phyloP scores from a whole-genome alignment of 2,888 invertebrate genomes.

The Galerucella calmariensis region DNA sequence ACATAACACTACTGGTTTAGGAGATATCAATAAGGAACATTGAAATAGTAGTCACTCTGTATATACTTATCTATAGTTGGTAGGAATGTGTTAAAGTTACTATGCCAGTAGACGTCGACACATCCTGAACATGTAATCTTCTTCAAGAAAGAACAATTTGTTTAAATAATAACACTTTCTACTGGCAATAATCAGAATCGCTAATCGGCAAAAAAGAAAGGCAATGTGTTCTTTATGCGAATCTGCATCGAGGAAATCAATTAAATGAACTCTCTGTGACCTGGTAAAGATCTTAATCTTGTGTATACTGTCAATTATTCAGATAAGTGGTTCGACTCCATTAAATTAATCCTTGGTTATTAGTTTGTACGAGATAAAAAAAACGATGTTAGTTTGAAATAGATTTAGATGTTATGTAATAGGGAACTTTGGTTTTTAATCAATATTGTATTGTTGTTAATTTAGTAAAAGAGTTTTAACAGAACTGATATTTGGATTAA shows the following conservation, averaged over 20 bases:
- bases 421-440: neutral
- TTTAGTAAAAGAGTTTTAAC: neutral
- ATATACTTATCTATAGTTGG: neutral
- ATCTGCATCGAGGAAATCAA: constrained; percentile 18
- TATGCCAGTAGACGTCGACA: constrained; percentile 26
- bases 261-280: constrained; percentile 16
- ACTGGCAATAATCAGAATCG: constrained; percentile 27
- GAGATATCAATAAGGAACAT: too few relatives aligned
- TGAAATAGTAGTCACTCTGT: too few relatives aligned
- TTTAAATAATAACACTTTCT: constrained; percentile 41
- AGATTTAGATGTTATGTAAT: neutral
- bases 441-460: neutral
- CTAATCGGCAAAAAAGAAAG: constrained; percentile 34
- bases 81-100: neutral
- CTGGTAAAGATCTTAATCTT: constrained; percentile 16
- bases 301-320: neutral
- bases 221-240: constrained; percentile 12
- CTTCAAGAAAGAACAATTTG: constrained; percentile 39
- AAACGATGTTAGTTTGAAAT: neutral
- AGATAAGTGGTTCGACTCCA: neutral
- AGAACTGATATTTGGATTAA: too few relatives aligned
- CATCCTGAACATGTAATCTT: constrained; percentile 39
- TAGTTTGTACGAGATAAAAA: neutral
- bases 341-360: neutral
- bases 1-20: too few relatives aligned